Evolutionary conservation across 2,888 invertebrate species (phyloP), one percentile per base, ranked within the genome.

Genomic region (Rhaphigaster nebulosa): DNA sequence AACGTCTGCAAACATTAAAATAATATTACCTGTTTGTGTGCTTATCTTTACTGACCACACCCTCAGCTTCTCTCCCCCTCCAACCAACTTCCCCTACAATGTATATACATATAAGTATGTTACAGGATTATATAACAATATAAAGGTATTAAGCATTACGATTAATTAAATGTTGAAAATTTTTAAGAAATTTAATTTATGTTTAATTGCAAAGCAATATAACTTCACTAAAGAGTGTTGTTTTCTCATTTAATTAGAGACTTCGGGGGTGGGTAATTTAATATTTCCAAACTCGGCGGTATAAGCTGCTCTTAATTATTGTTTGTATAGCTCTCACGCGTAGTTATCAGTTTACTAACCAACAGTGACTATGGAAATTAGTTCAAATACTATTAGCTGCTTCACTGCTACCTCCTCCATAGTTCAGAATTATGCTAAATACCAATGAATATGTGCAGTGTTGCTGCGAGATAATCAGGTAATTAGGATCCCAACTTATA

Each of bases 391-490:
- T 76, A 76, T 76, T 76, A 76, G 34, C 70, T 76, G 70, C 70
- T 26, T 38, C 70, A 38, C 20, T 76, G 70, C 70, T 76, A 76
- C 34, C 70, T n/a, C 10, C 70, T 34, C 20, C 23, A 76, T 76
- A 76, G 70, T 76, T 76, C 6, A 38, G 18, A 76, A 76, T 76
- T 76, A 76, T 76, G 70, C 70, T 76, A 76, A 76, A 76, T 76
- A 76, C 15, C 70, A 76, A 76, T 76, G 70, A 76, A 76, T 76
- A 38, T 38, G 70, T 76, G 20, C n/a, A 76, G 34, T 20, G 20
- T 15, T 38, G 38, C 15, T 15, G 2, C 6, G 70, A 76, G 70
- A 76, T 76, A 76, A 76, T 76, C 38, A 23, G 38, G 10, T 23
- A 34, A 76, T 76, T 76, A 76, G 38, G 20, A 6, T 38, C 4